Evolutionary conservation across 2,797 vertebrate genomes (phyloP).

Genomic region (Dromococcyx pavoninus): DNA sequence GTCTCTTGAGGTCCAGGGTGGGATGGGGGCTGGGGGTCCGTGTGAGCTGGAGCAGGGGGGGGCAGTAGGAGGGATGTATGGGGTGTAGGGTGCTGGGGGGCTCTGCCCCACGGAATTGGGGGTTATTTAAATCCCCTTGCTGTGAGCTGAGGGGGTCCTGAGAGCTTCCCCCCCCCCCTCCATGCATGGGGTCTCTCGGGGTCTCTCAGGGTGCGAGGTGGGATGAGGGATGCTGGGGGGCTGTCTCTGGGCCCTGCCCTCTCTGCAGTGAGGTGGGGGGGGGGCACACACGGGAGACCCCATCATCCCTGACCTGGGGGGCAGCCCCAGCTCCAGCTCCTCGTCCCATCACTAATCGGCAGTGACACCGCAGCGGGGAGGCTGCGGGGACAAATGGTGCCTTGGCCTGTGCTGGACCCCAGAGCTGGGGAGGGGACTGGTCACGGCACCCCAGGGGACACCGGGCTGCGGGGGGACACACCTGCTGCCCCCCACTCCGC

Average conservation of each 20-base stretch:
- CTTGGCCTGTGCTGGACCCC: fast-evolving
- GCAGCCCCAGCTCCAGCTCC: background rate
- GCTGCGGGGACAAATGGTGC: background rate
- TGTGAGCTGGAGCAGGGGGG: too few species aligned
- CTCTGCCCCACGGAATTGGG: background rate
- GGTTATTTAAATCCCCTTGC: background rate
- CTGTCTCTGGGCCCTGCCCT: background rate
- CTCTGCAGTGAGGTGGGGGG: background rate
- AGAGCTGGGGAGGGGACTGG: background rate
- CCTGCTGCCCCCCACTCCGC: background rate
- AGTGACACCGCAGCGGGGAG: background rate
- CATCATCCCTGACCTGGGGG: background rate
- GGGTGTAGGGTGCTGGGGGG: background rate
- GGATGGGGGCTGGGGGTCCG: too few species aligned
- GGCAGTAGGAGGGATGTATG: too few species aligned
- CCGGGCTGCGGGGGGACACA: too few species aligned
- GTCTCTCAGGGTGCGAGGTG: background rate
- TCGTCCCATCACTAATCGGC: fast-evolving
- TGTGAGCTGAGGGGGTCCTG: background rate
- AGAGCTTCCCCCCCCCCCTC: background rate
- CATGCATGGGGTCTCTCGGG: background rate
- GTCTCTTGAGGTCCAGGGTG: too few species aligned
- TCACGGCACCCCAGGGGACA: background rate
- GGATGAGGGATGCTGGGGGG: background rate
- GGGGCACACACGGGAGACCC: background rate